phyloP scores from a whole-genome alignment of 2,113 vertebrate genomes.

The Mola mola region DNA sequence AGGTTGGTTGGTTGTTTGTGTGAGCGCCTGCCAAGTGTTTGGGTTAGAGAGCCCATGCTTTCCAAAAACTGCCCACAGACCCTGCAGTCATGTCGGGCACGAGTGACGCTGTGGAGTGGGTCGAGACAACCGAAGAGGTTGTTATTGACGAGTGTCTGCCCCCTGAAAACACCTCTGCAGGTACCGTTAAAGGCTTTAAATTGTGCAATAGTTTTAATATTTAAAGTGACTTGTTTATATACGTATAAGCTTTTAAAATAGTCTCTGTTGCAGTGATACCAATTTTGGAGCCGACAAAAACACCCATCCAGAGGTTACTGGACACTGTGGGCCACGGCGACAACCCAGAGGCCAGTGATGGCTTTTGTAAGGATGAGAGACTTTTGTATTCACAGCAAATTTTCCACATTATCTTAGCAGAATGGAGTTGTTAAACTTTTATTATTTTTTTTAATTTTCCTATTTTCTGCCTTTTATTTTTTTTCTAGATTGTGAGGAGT shows the following conservation, averaged over 20 bases:
- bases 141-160: conserved; percentile 56
- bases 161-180: conserved; percentile 31
- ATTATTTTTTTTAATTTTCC: neutral
- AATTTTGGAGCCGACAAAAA: conserved; percentile 38
- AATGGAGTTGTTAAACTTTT: too few species aligned
- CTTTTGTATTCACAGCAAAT: too few species aligned
- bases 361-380: conserved; percentile 63
- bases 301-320: conserved; percentile 69
- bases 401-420: neutral
- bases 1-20: too few species aligned
- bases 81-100: conserved; percentile 56
- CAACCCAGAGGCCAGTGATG: conserved; percentile 30
- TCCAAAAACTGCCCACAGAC: neutral
- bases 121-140: conserved; percentile 68
- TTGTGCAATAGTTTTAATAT: neutral
- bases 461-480: neutral
- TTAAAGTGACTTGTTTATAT: neutral
- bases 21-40: too few species aligned
- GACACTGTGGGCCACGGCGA: conserved; percentile 61
- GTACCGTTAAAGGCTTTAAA: too few species aligned
- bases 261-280: conserved; percentile 24
- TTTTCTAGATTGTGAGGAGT: conserved; percentile 83
- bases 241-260: too few species aligned
- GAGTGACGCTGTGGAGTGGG: conserved; percentile 59
- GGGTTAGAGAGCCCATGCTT: too few species aligned